Conservation (phyloP, 2,888 invertebrate genomes). For the Blera fallax region DNA sequence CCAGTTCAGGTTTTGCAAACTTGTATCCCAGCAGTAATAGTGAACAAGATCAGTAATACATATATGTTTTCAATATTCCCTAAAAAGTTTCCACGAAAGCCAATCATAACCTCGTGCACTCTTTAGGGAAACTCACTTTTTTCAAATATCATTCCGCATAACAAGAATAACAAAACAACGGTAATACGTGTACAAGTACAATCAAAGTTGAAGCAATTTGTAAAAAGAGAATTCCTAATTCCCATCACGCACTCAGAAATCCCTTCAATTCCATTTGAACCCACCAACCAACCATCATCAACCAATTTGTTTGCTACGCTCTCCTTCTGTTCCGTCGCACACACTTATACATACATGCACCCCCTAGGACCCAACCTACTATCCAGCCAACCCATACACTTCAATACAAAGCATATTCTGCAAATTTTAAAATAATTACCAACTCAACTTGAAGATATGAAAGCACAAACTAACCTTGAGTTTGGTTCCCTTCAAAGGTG, state of each 20-base stretch:
- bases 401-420: neutral
- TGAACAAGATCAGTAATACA: too few species aligned
- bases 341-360: neutral
- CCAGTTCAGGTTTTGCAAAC: too few species aligned
- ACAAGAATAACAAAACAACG: neutral
- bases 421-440: slow-evolving; percentile 38
- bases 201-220: slow-evolving; percentile 6
- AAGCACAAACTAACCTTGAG: slow-evolving; percentile 7
- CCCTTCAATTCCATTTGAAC: slow-evolving; percentile 1
- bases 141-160: neutral
- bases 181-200: neutral
- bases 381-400: neutral
- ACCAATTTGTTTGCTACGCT: neutral
- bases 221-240: slow-evolving; percentile 2
- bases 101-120: neutral
- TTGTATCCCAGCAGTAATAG: too few species aligned
- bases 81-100: neutral
- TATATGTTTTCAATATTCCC: too few species aligned
- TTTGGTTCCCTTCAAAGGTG: slow-evolving; percentile 15
- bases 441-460: slow-evolving; percentile 23
- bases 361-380: neutral
- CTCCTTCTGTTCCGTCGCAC: neutral
- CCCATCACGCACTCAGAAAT: slow-evolving; percentile 15
- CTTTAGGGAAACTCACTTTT: neutral
- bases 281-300: slow-evolving; percentile 1